These are phyloP conservation scores for Sitta carolinensis DNA, from an alignment of 2,797 vertebrate genomes.

Conservation along the genomic window DNA sequence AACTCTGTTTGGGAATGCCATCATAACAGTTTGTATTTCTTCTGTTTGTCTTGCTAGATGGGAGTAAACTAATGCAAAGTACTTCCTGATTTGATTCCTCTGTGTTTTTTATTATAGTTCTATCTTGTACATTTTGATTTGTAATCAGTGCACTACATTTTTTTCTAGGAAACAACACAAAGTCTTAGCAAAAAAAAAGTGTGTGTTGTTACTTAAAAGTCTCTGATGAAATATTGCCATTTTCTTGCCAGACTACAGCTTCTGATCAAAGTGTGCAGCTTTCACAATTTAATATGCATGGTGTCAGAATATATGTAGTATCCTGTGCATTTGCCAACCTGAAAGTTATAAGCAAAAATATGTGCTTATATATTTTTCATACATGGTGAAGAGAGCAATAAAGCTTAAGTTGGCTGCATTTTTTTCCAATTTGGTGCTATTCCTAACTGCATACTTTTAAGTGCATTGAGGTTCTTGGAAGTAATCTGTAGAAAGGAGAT, in stretches of 20 bases:
- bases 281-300: background rate
- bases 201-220: background rate
- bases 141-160: background rate
- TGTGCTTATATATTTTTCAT: background rate
- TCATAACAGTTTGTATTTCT: background rate
- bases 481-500: background rate
- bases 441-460: background rate
- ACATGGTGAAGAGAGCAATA: background rate
- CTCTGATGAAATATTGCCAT: background rate
- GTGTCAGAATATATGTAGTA: background rate
- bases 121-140: background rate
- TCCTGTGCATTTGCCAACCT: background rate
- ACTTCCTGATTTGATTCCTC: background rate
- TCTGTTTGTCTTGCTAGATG: background rate
- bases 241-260: background rate
- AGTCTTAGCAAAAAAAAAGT: background rate
- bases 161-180: background rate
- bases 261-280: background rate
- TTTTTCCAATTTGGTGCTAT: background rate
- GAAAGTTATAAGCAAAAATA: background rate
- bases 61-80: background rate
- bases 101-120: background rate
- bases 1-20: background rate
- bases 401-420: background rate
- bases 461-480: background rate